A percentile compares a stretch with the other conserved stretches of the same genome.
Evolutionary conservation across 1,140 invertebrate genomes (phyloP).

Genomic region (Philopotamus ludificatus): DNA sequence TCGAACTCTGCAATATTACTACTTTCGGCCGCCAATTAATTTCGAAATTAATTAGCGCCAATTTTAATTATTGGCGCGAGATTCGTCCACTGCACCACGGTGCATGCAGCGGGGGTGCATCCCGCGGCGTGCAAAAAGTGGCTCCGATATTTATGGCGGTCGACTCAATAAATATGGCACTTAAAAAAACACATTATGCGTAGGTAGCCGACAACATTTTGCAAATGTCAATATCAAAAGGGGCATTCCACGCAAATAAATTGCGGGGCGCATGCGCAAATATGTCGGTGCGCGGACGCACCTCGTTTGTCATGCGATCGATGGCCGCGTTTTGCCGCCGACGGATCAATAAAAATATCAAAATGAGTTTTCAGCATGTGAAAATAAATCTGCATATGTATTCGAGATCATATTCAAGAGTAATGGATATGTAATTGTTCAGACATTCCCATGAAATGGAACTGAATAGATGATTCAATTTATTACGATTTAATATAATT

Average conservation of each 20-base stretch:
- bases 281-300: neutral
- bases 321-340: neutral
- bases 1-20: too few relatives aligned
- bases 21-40: too few relatives aligned
- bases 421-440: too few relatives aligned
- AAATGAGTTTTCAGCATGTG: too few relatives aligned
- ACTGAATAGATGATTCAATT: too few relatives aligned
- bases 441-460: too few relatives aligned
- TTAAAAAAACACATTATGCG: constrained; percentile 31
- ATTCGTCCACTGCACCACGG: neutral
- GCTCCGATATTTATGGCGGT: constrained; percentile 30
- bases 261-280: neutral
- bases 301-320: neutral
- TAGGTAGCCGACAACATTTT: constrained; percentile 33
- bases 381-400: neutral
- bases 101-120: neutral
- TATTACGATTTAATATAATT: too few relatives aligned
- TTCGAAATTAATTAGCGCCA: too few relatives aligned
- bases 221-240: constrained; percentile 34
- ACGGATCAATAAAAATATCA: neutral
- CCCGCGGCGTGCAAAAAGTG: neutral
- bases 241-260: constrained; percentile 3
- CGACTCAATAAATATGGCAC: constrained; percentile 31
- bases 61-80: too few relatives aligned
- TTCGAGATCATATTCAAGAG: neutral